These are phyloP conservation scores for Corydoras maculifer DNA, from an alignment of 2,113 vertebrate genomes.

Conservation along the genomic window DNA sequence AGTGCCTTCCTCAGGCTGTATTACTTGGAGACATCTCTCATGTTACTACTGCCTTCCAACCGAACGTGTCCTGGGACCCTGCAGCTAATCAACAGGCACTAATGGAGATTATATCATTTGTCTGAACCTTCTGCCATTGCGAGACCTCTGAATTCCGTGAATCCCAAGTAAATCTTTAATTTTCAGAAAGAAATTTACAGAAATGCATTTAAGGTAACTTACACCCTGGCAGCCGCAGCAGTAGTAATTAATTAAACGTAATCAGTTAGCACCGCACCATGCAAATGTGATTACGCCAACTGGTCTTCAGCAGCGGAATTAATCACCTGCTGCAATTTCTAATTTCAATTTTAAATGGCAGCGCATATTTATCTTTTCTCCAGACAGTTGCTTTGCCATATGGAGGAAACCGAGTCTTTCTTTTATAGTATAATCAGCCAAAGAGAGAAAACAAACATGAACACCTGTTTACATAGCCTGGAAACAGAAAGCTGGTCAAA, in stretches of 20 bases:
- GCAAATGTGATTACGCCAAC: conserved; percentile 7
- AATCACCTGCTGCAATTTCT: background rate
- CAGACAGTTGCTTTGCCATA: conserved; percentile 15
- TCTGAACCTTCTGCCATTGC: no score
- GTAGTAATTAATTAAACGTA: conserved; percentile 7
- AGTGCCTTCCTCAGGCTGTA: no score
- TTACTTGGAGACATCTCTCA: no score
- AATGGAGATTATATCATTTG: no score
- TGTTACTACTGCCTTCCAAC: no score
- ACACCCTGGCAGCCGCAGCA: background rate
- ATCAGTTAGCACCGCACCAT: background rate
- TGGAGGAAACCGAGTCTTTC: conserved; percentile 8
- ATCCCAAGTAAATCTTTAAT: no score
- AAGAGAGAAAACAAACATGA: background rate
- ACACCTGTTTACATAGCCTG: background rate
- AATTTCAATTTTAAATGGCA: conserved; percentile 11
- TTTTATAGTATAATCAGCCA: conserved; percentile 6
- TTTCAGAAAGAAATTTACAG: no score
- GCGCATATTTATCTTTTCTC: conserved; percentile 14
- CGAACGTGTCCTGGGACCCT: no score
- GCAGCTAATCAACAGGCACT: no score
- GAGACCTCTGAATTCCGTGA: no score
- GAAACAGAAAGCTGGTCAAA: background rate
- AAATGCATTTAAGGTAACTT: background rate
- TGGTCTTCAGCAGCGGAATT: background rate